phyloP scores from a whole-genome alignment of 1,140 invertebrate species.

The Xylocopa sonorina region DNA sequence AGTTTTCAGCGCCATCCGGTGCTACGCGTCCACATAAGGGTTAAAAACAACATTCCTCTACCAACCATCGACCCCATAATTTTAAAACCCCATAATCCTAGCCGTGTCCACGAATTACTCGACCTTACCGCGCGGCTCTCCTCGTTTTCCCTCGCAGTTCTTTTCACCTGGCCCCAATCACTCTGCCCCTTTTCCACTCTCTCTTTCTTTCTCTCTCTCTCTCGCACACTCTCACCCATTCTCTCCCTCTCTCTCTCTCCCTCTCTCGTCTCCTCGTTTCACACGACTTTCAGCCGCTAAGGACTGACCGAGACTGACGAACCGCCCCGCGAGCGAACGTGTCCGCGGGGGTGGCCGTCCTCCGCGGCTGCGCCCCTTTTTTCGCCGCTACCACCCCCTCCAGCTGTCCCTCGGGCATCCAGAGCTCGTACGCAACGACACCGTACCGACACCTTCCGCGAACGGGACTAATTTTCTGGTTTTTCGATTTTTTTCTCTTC shows the following conservation, averaged over 20 bases:
- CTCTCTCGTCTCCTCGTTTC: conserved; percentile 16
- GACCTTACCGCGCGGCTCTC: neutral
- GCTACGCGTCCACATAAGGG: too few species aligned
- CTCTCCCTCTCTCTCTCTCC: neutral
- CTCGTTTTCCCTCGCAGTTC: neutral
- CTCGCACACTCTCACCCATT: conserved; percentile 5
- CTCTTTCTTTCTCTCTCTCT: too few species aligned
- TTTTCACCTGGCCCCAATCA: neutral
- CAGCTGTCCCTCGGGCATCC: conserved; percentile 5
- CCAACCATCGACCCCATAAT: too few species aligned
- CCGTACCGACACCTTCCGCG: conserved; percentile 4
- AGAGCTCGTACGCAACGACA: conserved; percentile 36
- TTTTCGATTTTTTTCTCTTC: neutral
- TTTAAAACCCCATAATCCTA: too few species aligned
- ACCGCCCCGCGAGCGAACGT: conserved; percentile 47
- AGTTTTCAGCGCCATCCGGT: too few species aligned
- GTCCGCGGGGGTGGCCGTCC: conserved; percentile 60
- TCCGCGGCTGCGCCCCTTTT: conserved; percentile 67
- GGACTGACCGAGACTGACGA: conserved; percentile 71
- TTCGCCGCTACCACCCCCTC: conserved; percentile 26
- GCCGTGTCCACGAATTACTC: neutral
- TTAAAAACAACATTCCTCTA: too few species aligned
- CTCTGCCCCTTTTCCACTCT: neutral
- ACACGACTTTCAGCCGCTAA: conserved; percentile 68
- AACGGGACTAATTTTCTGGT: conserved; percentile 17